phyloP scores from a whole-genome alignment of 2,888 invertebrate species.

The Microctonus brassicae region DNA sequence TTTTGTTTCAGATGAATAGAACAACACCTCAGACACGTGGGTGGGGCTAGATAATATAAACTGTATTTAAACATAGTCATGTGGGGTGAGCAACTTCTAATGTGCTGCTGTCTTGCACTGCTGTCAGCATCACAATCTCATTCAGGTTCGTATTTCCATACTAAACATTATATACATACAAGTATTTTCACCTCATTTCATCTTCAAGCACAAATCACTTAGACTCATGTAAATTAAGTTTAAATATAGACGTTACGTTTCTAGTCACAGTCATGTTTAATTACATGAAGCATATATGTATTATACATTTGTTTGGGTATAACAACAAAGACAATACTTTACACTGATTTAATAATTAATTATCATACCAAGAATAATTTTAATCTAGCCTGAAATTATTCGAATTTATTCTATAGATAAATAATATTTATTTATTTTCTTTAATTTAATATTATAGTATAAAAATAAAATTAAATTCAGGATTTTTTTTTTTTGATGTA shows the following conservation, averaged over 20 bases:
- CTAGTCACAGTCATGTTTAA: not conserved
- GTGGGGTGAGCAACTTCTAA: constrained; percentile 66
- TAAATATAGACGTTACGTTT: constrained; percentile 11
- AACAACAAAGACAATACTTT: not conserved
- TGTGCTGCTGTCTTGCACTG: constrained; percentile 64
- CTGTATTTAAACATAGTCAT: constrained; percentile 59
- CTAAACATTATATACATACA: not conserved
- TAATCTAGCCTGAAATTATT: too few species aligned
- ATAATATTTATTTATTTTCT: too few species aligned
- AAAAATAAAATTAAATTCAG: too few species aligned
- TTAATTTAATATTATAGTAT: too few species aligned
- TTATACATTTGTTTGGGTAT: not conserved
- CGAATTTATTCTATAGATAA: too few species aligned
- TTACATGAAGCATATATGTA: not conserved
- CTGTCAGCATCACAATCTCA: constrained; percentile 62
- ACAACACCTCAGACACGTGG: constrained; percentile 53
- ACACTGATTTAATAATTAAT: constrained; percentile 14
- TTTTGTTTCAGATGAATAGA: constrained; percentile 59
- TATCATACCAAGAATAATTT: not conserved
- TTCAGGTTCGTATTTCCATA: constrained; percentile 55
- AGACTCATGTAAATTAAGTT: constrained; percentile 21
- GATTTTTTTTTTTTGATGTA: too few species aligned
- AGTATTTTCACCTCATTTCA: not conserved
- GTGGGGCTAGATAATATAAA: constrained; percentile 57
- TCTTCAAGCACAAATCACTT: constrained; percentile 9